A percentile compares a stretch with the other conserved stretches of the same genome.
phyloP scores from a whole-genome alignment of 2,113 vertebrate genomes.

The Pardalotus punctatus region DNA sequence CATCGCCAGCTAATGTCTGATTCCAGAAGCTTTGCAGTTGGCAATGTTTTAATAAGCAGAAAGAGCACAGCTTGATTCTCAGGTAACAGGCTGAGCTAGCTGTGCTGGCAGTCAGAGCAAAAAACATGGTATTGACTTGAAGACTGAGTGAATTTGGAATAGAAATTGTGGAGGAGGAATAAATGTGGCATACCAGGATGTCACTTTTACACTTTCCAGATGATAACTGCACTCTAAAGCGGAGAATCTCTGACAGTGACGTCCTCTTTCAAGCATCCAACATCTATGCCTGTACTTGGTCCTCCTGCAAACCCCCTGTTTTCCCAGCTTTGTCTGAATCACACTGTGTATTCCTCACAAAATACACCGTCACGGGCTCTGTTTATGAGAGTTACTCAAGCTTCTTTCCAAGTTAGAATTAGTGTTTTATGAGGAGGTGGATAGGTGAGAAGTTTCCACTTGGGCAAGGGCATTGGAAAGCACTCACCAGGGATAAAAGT shows the following conservation, averaged over 20 bases:
- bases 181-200: slow-evolving; percentile 46
- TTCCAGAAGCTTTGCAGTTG: slow-evolving; percentile 60
- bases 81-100: slow-evolving; percentile 61
- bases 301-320: not conserved
- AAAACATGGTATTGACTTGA: slow-evolving; percentile 58
- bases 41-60: slow-evolving; percentile 64
- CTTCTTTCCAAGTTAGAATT: not conserved
- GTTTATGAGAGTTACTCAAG: slow-evolving; percentile 1
- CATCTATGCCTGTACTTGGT: not conserved
- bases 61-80: slow-evolving; percentile 63
- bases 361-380: not conserved
- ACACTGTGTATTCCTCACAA: not conserved
- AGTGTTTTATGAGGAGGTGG: not conserved
- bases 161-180: slow-evolving; percentile 56
- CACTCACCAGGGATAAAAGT: not conserved
- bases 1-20: slow-evolving; percentile 28
- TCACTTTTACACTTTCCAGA: slow-evolving; percentile 54
- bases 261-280: slow-evolving; percentile 13
- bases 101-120: slow-evolving; percentile 49
- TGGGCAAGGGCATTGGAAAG: not conserved
- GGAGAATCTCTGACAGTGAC: slow-evolving; percentile 50
- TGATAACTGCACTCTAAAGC: slow-evolving; percentile 51
- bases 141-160: slow-evolving; percentile 57
- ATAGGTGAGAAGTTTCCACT: not conserved
- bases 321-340: slow-evolving; percentile 3